Base-by-base conservation (phyloP, 2,888 invertebrate species). In the Diarsia mendica region DNA sequence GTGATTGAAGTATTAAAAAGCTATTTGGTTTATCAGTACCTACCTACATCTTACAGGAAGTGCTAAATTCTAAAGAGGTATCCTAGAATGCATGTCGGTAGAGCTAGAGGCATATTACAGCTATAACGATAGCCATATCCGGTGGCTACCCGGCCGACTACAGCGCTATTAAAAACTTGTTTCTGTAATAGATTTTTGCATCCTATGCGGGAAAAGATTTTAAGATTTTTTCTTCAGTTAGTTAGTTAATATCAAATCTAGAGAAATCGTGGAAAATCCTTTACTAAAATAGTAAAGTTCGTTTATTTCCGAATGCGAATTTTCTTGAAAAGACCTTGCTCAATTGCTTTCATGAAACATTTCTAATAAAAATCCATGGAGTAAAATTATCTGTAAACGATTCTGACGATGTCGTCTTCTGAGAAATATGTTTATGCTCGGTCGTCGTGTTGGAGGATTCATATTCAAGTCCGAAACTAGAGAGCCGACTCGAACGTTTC, bases 391-490 rank as follows among this genome's bases (percentile, higher is more conserved):
- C 77, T 77, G 82, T 78, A 83, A 85, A 85, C 74, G 72, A 83
- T 83, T 79, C 80, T 77, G 76, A 73, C 77, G 80, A 79, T 68
- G 77, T 80, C 65, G 74, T 82, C 80, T 91, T 90, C 91, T 86
- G 48, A 87, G 90, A 93, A 94, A 91, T 89, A 89, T 85, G 84
- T 85, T 87, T 84, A 84, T 90, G 89, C 90, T 88, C 87, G 89
- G 85, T 91, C 88, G 89, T 88, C 85, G 87, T 90, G 89, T 91
- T 93, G 92, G 92, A 92, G 92, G 93, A 93, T 94, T 95, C 93
- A 95, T 95, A 94, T 95, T 95, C 93, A 94, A 94, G 94, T 93
- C 93, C 94, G 93, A 95, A 94, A 95, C 95, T 95, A 95, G 95
- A 95, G 94, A 94, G 92, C 92, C 89, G 91, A 87, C 92, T 95